A percentile compares a stretch with the other conserved stretches of the same genome.
Evolutionary conservation across 2,797 vertebrate species (phyloP).

Genomic region (Saguinus oedipus): DNA sequence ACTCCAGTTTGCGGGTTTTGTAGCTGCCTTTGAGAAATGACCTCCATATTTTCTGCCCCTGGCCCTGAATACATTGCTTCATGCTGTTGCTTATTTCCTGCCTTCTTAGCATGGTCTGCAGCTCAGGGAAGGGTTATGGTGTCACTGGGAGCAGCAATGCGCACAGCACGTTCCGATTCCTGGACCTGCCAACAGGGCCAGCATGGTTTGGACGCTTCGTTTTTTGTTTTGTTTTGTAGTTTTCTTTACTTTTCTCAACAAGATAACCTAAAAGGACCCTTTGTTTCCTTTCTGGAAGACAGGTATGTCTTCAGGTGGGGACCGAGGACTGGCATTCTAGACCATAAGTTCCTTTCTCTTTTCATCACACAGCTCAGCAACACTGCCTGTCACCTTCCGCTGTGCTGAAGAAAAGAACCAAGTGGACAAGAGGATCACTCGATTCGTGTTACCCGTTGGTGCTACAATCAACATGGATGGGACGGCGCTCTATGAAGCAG

Average conservation of each 20-base stretch:
- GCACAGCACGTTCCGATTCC: background rate
- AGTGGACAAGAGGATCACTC: conserved; percentile 96
- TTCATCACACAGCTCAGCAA: conserved; percentile 90
- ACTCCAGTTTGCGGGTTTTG: background rate
- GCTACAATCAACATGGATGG: conserved; percentile 99
- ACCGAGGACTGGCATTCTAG: background rate
- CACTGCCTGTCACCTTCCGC: conserved; percentile 96
- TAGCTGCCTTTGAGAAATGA: background rate
- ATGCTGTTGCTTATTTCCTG: background rate
- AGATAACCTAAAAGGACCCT: background rate
- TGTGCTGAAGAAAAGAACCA: conserved; percentile 96
- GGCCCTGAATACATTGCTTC: background rate
- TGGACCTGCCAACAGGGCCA: background rate
- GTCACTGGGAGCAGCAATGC: background rate
- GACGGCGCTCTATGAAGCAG: conserved; percentile 96
- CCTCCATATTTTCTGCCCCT: background rate
- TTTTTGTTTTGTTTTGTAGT: background rate
- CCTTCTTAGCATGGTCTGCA: background rate
- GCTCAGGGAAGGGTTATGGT: background rate
- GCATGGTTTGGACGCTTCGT: background rate
- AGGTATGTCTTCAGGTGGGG: background rate
- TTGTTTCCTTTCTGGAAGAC: background rate
- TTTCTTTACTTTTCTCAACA: background rate
- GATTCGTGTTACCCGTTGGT: conserved; percentile 96
- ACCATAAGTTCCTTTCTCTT: conserved; percentile 16